Base-by-base conservation (phyloP, 2,113 vertebrate genomes). In the Suncus etruscus region DNA sequence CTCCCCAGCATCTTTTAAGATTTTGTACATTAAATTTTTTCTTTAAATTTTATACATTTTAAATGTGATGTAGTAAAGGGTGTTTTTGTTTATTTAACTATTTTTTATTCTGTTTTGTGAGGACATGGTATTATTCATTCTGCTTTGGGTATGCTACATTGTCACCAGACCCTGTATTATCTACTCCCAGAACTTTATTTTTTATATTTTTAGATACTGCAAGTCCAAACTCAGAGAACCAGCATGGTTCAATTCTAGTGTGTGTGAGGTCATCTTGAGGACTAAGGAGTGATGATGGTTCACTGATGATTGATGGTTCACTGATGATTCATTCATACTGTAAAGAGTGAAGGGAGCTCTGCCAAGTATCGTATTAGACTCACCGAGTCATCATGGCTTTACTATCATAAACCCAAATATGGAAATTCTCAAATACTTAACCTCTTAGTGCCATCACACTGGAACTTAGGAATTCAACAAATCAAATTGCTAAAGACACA, bases 371-470 rank as follows among this genome's bases (percentile, higher is more conserved):
- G 6, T 61, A 6, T 63, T 27, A 20, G 11, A 5, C 50, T 31
- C 63, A 4, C 0, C 18, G 39, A 0, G 39, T 39, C 39, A 39
- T 0, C 8, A 1, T 16, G 25, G 18, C 51, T 7, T 29, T 31
- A 6, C 12, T 11, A 14, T 31, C 75, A 14, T 1, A 29, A 54
- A 51, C 45, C 15, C 8, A 10, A 0, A n/a, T 2, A n/a, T 18
- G 3, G 5, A 39, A 39, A 39, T 39, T 72, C 54, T 25, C 1
- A n/a, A 25, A n/a, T 11, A 47, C 70, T 45, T 15, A 76, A 6
- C 50, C 20, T 27, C 63, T 11, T 6, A 1, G 18, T 8, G 8
- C 20, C 20, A 0, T 65, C 51, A 18, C 4, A 0, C 0, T 7
- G 11, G 50, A 18, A 24, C 15, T 16, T 4, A 65, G 54, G 25